phyloP scores from a whole-genome alignment of 1,140 invertebrate species.

The Zaprionus capensis region DNA sequence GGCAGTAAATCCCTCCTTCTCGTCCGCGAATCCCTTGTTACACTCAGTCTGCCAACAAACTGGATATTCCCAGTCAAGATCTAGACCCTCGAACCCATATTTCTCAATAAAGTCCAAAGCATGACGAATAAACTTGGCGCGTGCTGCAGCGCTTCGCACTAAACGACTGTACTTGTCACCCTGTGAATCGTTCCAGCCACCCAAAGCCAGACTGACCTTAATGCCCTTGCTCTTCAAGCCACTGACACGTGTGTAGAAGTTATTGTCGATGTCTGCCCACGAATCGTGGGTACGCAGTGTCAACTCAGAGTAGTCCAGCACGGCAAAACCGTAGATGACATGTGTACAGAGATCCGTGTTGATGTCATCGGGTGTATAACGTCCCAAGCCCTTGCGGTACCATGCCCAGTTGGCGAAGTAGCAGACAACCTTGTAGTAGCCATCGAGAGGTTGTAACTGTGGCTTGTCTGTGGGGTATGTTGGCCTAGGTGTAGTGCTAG shows the following conservation, averaged over 20 bases:
- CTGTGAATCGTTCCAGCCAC: slow-evolving; percentile 95
- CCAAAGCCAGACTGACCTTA: slow-evolving; percentile 93
- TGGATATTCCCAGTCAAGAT: slow-evolving; percentile 96
- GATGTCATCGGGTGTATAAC: slow-evolving; percentile 93
- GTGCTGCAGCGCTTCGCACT: slow-evolving; percentile 90
- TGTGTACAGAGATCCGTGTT: slow-evolving; percentile 95
- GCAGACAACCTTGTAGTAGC: slow-evolving; percentile 92
- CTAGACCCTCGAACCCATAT: slow-evolving; percentile 94
- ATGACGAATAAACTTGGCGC: slow-evolving; percentile 90
- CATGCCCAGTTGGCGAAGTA: slow-evolving; percentile 98
- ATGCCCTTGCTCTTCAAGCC: slow-evolving; percentile 91
- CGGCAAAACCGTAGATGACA: slow-evolving; percentile 96
- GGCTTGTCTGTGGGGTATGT: slow-evolving; percentile 79
- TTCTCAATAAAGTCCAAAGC: slow-evolving; percentile 91
- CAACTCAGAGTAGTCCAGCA: slow-evolving; percentile 91
- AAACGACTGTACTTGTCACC: slow-evolving; percentile 93
- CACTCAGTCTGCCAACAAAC: slow-evolving; percentile 89
- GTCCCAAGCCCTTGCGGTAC: slow-evolving; percentile 92
- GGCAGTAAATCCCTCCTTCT: slow-evolving; percentile 91
- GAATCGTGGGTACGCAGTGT: slow-evolving; percentile 93
- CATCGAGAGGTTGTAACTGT: slow-evolving; percentile 84
- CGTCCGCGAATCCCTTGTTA: slow-evolving; percentile 91
- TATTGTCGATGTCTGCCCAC: slow-evolving; percentile 95
- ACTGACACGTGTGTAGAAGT: slow-evolving; percentile 93
- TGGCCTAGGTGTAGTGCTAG: slow-evolving; percentile 70